Conservation (phyloP, 2,888 invertebrate species). For the Mythimna ferrago region DNA sequence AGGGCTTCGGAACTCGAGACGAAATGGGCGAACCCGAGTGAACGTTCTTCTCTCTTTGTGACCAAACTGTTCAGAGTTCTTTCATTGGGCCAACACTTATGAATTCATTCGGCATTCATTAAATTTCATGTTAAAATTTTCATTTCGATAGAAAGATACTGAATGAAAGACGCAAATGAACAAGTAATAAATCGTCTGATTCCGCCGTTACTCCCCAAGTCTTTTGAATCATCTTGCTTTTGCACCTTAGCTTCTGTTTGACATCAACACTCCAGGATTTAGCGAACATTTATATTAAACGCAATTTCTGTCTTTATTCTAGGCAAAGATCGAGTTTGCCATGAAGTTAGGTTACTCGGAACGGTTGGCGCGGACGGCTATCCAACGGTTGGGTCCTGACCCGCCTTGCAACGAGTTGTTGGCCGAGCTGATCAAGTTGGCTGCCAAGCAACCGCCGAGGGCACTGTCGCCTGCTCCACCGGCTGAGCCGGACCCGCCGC, state of each 20-base stretch:
- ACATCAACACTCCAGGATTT: background rate
- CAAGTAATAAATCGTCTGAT: too few species aligned
- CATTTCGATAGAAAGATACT: too few species aligned
- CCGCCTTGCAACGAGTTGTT: slow-evolving; percentile 97
- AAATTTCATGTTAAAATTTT: too few species aligned
- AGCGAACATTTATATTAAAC: background rate
- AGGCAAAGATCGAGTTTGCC: slow-evolving; percentile 96
- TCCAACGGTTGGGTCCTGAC: slow-evolving; percentile 95
- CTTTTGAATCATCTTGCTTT: background rate
- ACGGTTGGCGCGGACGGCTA: slow-evolving; percentile 94
- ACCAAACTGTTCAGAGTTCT: too few species aligned
- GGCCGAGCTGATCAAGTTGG: slow-evolving; percentile 96
- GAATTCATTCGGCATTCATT: too few species aligned
- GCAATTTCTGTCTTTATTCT: slow-evolving; percentile 7
- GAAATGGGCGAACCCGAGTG: too few species aligned
- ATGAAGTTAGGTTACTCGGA: slow-evolving; percentile 98
- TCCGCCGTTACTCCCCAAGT: background rate
- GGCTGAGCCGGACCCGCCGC: slow-evolving; percentile 77
- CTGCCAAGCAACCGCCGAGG: slow-evolving; percentile 89
- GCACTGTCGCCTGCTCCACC: slow-evolving; percentile 79
- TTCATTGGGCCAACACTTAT: too few species aligned
- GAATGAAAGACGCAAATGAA: too few species aligned
- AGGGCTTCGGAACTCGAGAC: too few species aligned
- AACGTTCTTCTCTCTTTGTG: too few species aligned
- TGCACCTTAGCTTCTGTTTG: background rate